Percentiles rank a stretch among this genome's conserved stretches.
These are phyloP conservation scores for Bergia sp. DNA, from an alignment of 92 coral and sea anemone species.

Conservation along the genomic window DNA sequence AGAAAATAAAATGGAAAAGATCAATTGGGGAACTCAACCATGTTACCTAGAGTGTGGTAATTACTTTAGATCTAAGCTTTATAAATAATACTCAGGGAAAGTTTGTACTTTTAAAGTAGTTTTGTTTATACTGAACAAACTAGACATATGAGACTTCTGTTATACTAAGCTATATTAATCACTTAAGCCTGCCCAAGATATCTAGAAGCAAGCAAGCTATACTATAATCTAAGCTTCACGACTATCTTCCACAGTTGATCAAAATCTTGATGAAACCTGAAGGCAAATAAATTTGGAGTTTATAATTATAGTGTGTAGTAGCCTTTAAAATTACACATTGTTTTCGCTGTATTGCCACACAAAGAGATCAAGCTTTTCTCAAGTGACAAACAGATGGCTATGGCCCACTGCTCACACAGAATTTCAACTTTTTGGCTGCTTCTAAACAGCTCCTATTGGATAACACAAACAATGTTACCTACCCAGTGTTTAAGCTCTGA, in stretches of 20 bases:
- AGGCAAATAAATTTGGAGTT: not conserved
- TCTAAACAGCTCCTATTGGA: not conserved
- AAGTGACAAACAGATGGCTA: not conserved
- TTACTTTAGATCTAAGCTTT: too few species aligned
- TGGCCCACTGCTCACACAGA: not conserved
- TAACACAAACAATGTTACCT: not conserved
- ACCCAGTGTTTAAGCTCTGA: not conserved
- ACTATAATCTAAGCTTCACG: too few species aligned
- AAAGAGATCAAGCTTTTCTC: not conserved
- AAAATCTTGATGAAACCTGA: not conserved
- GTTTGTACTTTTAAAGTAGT: not conserved
- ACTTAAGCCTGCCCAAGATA: not conserved
- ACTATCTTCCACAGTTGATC: not conserved
- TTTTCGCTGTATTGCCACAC: not conserved
- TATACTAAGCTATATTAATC: not conserved
- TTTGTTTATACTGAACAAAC: not conserved
- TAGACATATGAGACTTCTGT: not conserved
- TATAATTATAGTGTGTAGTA: not conserved
- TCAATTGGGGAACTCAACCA: too few species aligned
- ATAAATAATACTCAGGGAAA: too few species aligned
- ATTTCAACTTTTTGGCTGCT: not conserved
- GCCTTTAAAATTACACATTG: not conserved
- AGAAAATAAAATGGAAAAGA: too few species aligned
- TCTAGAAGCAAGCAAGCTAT: not conserved
- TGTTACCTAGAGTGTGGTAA: too few species aligned